Base-by-base conservation (phyloP, 2,797 vertebrate genomes). In the Heteromormyrus szaboi region DNA sequence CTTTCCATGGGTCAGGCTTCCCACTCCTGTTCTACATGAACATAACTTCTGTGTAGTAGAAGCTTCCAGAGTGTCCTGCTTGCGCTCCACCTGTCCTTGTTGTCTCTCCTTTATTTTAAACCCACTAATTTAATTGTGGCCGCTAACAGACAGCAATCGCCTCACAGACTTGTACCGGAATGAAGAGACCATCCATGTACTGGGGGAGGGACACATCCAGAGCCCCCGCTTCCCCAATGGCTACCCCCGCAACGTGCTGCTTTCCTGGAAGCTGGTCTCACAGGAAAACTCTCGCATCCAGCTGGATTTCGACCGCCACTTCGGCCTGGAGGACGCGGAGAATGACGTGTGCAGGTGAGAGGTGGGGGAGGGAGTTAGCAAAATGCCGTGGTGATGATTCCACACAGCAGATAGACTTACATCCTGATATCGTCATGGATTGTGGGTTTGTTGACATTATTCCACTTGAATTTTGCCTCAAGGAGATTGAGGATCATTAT, bases 161-260 rank as follows among this genome's bases (percentile, higher is more conserved):
- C 96, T 97, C 96, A 97, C 97, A 97, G 98, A 98, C 96, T 96
- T 99, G 94, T 99, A 98, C 96, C 96, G 95, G 92, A 98, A 96
- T 93, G 98, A 98, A 90, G 97, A 99, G 92, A 95, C 94, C 93
- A 93, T 99, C 95, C 93, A 93, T 0, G 96, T 99, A 92, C 96
- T 95, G 41, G 14, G 94, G 89, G 96, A 94, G 0, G 97, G 98
- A 91, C 94, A 93, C 88, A 92, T 99, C 93, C 96, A 96, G 91
- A 99, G 98, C 93, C 98, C 98, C 2, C 97, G 98, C 91, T 99
- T 97, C 95, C 98, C 98, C 48, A 97, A 93, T 92, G 96, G 96
- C 90, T 99, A 99, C 93, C 98, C 98, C 48, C 95, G 98, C 92
- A 99, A 98, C 92, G 95, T 99, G 92, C 94, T 98, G 91, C 93